A percentile compares a stretch with the other conserved stretches of the same genome.
phyloP scores from a whole-genome alignment of 2,888 invertebrate genomes.

The Lithosia quadra region DNA sequence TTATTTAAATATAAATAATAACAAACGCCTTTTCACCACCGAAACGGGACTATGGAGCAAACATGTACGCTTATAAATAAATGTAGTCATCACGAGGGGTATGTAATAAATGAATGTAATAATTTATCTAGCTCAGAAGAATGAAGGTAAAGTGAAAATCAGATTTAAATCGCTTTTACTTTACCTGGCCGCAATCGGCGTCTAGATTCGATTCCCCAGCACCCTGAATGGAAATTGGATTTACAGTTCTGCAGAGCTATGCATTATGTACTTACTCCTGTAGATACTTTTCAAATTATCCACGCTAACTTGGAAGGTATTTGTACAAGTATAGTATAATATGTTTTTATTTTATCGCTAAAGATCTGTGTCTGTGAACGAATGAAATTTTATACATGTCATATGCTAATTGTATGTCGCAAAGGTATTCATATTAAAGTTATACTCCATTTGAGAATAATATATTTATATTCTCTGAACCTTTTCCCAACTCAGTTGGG shows the following conservation, averaged over 20 bases:
- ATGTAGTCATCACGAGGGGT: conserved; percentile 11
- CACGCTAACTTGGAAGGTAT: conserved; percentile 42
- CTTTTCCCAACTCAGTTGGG: too few species aligned
- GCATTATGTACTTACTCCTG: conserved; percentile 66
- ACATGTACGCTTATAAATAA: conserved; percentile 16
- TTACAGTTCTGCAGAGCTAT: conserved; percentile 76
- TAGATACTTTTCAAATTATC: conserved; percentile 71
- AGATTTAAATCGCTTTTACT: conserved; percentile 76
- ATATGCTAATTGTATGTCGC: too few species aligned
- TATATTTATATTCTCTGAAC: too few species aligned
- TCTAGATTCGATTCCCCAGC: conserved; percentile 76
- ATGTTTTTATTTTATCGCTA: neutral
- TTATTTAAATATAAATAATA: neutral
- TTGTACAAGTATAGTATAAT: conserved; percentile 10
- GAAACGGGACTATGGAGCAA: neutral
- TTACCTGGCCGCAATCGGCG: conserved; percentile 80
- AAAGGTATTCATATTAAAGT: too few species aligned
- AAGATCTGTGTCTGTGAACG: neutral
- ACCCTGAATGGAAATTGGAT: conserved; percentile 80
- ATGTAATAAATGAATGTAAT: conserved; percentile 50
- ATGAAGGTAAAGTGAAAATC: conserved; percentile 70
- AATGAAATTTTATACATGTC: too few species aligned
- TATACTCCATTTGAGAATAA: too few species aligned
- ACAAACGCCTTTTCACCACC: neutral
- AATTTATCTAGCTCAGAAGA: conserved; percentile 57